Evolutionary conservation across 2,113 vertebrate species (phyloP).

Genomic region (Myrmophylax atrothorax): DNA sequence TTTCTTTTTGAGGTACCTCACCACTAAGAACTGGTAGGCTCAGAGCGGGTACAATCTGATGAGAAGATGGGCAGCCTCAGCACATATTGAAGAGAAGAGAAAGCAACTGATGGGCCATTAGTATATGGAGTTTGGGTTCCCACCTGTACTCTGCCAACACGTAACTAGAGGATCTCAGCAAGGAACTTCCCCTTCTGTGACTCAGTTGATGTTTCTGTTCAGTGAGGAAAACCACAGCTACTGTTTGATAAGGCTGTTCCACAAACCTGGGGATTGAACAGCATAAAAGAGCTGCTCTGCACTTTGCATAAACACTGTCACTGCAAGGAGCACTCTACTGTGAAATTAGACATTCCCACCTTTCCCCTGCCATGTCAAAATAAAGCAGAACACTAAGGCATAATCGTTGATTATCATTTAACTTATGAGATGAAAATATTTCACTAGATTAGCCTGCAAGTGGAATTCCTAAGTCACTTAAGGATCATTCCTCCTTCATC

Average conservation of each 20-base stretch:
- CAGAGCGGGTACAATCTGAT: fast-evolving
- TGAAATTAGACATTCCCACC: fast-evolving
- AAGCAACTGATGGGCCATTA: not conserved
- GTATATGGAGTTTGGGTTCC: not conserved
- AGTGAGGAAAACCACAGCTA: not conserved
- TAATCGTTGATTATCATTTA: not conserved
- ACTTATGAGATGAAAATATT: not conserved
- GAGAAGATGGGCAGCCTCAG: not conserved
- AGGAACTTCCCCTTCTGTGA: not conserved
- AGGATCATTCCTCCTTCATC: not conserved
- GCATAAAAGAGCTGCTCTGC: not conserved
- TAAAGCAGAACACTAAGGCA: not conserved
- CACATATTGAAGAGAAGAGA: not conserved
- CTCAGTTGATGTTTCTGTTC: not conserved
- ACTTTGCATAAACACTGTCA: not conserved
- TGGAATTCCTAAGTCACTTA: not conserved
- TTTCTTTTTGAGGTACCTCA: not conserved
- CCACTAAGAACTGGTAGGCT: not conserved
- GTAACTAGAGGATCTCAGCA: not conserved
- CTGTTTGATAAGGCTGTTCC: not conserved
- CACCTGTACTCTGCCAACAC: not conserved
- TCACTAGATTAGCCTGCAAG: not conserved
- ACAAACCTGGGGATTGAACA: not conserved
- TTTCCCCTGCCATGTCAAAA: not conserved
- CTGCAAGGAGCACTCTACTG: not conserved